Percentiles rank a stretch among this genome's conserved stretches.
Evolutionary conservation across 2,113 vertebrate species (phyloP).

Genomic region (Malurus cyaneus): DNA sequence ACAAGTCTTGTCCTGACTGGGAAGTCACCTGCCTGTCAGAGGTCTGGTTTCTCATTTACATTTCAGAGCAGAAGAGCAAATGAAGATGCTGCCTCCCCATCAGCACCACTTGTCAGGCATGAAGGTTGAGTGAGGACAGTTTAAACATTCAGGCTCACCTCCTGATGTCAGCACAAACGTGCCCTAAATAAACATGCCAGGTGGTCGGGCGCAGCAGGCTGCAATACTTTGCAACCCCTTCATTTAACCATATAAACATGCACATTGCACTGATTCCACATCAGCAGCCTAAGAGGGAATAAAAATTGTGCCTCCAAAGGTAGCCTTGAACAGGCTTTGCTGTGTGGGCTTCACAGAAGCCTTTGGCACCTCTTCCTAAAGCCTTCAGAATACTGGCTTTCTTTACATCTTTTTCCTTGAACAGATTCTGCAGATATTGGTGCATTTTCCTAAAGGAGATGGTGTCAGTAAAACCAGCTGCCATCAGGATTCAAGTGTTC

Average conservation of each 20-base stretch:
- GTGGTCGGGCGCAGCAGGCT: background rate
- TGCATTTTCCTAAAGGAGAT: background rate
- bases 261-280: background rate
- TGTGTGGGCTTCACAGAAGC: background rate
- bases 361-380: background rate
- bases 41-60: background rate
- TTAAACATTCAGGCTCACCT: background rate
- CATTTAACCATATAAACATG: background rate
- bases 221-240: background rate
- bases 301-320: background rate
- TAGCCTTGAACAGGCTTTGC: background rate
- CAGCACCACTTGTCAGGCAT: background rate
- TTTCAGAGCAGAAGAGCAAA: background rate
- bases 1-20: background rate
- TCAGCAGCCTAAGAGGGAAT: background rate
- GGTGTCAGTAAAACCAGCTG: background rate
- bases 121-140: background rate
- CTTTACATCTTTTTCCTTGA: background rate
- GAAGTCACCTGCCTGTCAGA: background rate
- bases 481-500: background rate
- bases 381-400: background rate
- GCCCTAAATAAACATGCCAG: background rate
- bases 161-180: background rate
- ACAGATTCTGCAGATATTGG: background rate
- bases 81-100: background rate